Evolutionary conservation across 2,797 vertebrate species (phyloP).

Genomic region (Lutjanus argentimaculatus): DNA sequence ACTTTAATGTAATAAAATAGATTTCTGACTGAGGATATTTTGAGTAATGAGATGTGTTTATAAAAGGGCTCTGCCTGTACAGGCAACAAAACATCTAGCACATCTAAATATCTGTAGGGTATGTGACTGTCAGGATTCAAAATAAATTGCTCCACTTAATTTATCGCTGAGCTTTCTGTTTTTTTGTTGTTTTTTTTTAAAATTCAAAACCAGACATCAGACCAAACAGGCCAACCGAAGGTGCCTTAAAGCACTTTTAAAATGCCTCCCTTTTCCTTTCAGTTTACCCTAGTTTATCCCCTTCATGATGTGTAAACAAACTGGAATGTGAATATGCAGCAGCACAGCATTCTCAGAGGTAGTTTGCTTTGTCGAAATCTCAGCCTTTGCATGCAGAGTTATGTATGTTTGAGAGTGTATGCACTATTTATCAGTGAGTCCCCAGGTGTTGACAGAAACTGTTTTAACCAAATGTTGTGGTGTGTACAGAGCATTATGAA

Average conservation of each 20-base stretch:
- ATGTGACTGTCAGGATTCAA: slow-evolving; percentile 1
- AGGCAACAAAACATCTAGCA: slow-evolving; percentile 7
- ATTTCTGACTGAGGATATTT: slow-evolving; percentile 42
- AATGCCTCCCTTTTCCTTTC: neutral
- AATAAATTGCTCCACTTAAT: slow-evolving; percentile 16
- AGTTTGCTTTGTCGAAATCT: slow-evolving; percentile 11
- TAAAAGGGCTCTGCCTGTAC: neutral
- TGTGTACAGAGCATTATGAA: slow-evolving; percentile 1
- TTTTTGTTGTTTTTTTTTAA: too few species aligned
- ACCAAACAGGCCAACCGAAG: neutral
- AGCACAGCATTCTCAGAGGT: neutral
- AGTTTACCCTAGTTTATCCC: neutral
- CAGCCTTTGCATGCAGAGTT: neutral
- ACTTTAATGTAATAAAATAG: slow-evolving; percentile 38
- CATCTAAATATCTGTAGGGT: slow-evolving; percentile 7
- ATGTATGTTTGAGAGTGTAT: slow-evolving; percentile 1
- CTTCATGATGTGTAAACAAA: slow-evolving; percentile 13
- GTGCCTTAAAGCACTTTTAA: slow-evolving; percentile 16
- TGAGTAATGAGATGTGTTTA: slow-evolving; percentile 37
- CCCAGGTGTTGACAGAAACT: slow-evolving; percentile 10
- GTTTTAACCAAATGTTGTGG: slow-evolving; percentile 4
- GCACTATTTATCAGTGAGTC: slow-evolving; percentile 2
- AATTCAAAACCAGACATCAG: slow-evolving; percentile 9
- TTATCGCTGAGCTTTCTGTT: neutral
- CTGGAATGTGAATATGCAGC: neutral